A percentile compares a stretch with the other conserved stretches of the same genome.
These are phyloP conservation scores for Temnothorax ravouxi DNA, from an alignment of 2,888 invertebrate species.

Conservation along the genomic window DNA sequence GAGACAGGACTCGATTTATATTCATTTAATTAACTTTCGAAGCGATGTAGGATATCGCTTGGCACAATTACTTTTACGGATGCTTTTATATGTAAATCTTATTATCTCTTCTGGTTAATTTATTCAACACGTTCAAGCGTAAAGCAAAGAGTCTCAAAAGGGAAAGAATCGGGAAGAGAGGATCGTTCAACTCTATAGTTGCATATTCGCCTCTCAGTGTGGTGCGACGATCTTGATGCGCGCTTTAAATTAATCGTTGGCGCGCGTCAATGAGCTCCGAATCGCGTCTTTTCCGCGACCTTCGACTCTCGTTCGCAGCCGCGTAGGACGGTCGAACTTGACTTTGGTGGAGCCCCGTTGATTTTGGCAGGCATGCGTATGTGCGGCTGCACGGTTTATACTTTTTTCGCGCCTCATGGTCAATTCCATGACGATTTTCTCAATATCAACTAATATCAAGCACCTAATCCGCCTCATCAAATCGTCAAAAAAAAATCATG, in stretches of 20 bases:
- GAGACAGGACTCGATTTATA: not conserved
- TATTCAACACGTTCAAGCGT: not conserved
- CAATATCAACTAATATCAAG: not conserved
- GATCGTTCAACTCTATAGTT: not conserved
- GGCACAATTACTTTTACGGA: too few relatives aligned
- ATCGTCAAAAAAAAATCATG: not conserved
- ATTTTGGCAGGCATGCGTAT: slow-evolving; percentile 31
- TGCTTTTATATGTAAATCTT: not conserved
- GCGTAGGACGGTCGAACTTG: slow-evolving; percentile 34
- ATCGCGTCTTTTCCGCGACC: slow-evolving; percentile 30
- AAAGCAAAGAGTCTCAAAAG: not conserved
- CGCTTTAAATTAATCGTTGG: slow-evolving; percentile 35
- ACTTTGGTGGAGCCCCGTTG: slow-evolving; percentile 41
- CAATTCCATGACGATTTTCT: not conserved
- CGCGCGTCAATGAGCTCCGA: slow-evolving; percentile 27
- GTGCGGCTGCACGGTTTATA: not conserved
- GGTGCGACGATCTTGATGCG: not conserved
- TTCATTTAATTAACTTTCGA: not conserved
- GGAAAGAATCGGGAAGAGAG: not conserved
- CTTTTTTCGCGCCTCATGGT: not conserved
- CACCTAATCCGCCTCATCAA: not conserved
- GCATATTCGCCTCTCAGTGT: not conserved
- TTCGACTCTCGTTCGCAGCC: slow-evolving; percentile 4
- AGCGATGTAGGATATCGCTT: not conserved
- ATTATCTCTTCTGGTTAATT: not conserved